A percentile compares a stretch with the other conserved stretches of the same genome.
These are phyloP conservation scores for Seriola rivoliana DNA, from an alignment of 2,113 vertebrate species.

Conservation along the genomic window DNA sequence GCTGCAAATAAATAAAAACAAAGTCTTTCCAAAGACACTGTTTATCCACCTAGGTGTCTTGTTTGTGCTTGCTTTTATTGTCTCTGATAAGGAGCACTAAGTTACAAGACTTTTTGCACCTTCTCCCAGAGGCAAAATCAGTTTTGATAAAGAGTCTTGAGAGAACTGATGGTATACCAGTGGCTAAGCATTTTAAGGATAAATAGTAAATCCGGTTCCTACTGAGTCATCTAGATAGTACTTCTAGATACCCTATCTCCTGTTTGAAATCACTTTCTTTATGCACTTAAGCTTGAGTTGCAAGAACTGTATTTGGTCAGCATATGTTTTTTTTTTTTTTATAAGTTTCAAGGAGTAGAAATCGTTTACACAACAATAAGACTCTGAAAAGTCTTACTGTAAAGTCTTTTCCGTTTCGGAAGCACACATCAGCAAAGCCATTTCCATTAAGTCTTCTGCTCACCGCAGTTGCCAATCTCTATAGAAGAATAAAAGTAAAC, in stretches of 20 bases:
- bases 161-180: not conserved
- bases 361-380: not conserved
- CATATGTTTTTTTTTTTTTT: too few relatives aligned
- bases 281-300: not conserved
- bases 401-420: not conserved
- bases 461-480: not conserved
- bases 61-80: not conserved
- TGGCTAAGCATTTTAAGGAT: not conserved
- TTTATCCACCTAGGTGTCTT: not conserved
- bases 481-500: too few relatives aligned
- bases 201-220: not conserved
- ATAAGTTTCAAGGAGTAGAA: not conserved
- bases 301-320: not conserved
- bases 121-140: not conserved
- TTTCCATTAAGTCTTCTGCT: not conserved
- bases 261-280: not conserved
- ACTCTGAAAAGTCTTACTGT: not conserved
- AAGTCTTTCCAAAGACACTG: not conserved
- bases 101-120: not conserved
- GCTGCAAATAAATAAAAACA: not conserved
- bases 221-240: not conserved
- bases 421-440: not conserved
- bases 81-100: not conserved
- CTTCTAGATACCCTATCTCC: not conserved
- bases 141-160: not conserved